A percentile compares a stretch with the other conserved stretches of the same genome.
Conservation (phyloP, 2,113 vertebrate genomes). For the Lynx canadensis region DNA sequence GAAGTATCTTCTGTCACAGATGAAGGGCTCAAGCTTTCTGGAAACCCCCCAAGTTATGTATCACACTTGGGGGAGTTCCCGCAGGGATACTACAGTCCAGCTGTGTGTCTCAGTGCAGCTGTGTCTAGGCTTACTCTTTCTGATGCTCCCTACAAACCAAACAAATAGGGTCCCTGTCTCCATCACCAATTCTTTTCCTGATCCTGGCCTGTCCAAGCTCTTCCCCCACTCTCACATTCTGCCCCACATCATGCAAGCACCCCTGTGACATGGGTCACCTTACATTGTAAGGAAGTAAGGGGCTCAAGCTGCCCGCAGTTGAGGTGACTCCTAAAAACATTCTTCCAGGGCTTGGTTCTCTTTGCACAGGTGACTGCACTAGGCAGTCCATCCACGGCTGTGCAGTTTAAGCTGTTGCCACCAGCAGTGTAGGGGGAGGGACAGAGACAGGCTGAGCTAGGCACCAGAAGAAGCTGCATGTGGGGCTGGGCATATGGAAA, state of each 20-base stretch:
- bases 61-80: neutral
- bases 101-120: neutral
- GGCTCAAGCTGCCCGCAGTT: too few species aligned
- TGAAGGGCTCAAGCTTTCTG: neutral
- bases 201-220: neutral
- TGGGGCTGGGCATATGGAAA: too few species aligned
- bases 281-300: neutral
- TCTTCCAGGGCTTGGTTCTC: neutral
- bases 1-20: neutral
- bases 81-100: neutral
- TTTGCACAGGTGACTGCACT: neutral
- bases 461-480: neutral
- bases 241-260: neutral
- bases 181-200: neutral
- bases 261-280: neutral
- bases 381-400: neutral
- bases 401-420: neutral
- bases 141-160: neutral
- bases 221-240: neutral
- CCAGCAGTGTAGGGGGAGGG: fast-evolving
- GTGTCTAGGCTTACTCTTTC: neutral
- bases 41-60: neutral
- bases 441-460: neutral
- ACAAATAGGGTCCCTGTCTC: neutral
- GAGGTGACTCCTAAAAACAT: neutral